Base-by-base conservation (phyloP, 1,140 invertebrate species). In the Nylanderia fulva region DNA sequence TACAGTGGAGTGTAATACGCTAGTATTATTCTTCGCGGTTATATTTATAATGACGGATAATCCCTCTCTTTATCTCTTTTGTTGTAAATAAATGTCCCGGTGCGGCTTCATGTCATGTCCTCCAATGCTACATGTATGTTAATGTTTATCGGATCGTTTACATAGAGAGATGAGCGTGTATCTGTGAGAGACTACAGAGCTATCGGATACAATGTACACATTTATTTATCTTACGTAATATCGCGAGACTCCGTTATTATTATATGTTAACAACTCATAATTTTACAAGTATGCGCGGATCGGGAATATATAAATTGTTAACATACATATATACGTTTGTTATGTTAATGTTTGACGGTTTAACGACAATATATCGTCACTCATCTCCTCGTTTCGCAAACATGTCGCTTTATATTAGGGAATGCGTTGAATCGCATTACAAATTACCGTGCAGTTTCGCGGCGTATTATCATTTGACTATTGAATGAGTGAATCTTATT, bases 151-250 rank as follows among this genome's bases (percentile, higher is more conserved):
- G 45, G 29, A 27, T 76, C 39, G 64, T 72, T 80, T 88, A 85
- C 39, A 87, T 68, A 64, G 69, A 84, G 61, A 80, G 77, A 80
- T 69, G 77, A 82, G 54, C 52, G 48, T 71, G 60, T 88, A 88
- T 82, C 71, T 27, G 29, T 64, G 61, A 60, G 61, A 66, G 54
- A 71, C 71, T 86, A 79, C 84, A 88, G 52, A 60, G 52, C 52
- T 82, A 82, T 82, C 18, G 39, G 77, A 88, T 88, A 88, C 69
- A 76, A 88, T 77, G 85, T 84, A 88, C 84, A 88, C 75, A 85
- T 88, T 88, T 88, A 82, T 60, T 68, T 82, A 80, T 69, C 27
- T 82, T 85, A 88, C 54, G 42, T 88, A 58, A 63, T 77, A 64
- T 80, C 58, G 71, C 85, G 87, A 63, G 18, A 56, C 61, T 27